These are phyloP conservation scores for Eulemur rufifrons DNA, from an alignment of 2,113 vertebrate species.

Conservation along the genomic window DNA sequence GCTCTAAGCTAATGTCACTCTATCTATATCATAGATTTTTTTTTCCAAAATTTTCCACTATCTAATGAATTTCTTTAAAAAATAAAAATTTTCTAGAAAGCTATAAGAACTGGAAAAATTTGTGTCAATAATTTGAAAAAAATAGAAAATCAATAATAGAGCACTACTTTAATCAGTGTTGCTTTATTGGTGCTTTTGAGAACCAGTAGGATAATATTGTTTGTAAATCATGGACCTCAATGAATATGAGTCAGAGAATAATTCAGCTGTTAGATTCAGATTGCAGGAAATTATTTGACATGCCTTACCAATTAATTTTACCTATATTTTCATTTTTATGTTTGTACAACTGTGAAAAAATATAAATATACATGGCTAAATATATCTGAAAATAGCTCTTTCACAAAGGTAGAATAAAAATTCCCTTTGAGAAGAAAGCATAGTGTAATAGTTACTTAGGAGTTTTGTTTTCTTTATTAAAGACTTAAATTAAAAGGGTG, in stretches of 20 bases:
- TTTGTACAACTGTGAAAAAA: neutral
- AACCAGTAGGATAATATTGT: neutral
- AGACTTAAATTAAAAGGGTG: neutral
- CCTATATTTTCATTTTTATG: neutral
- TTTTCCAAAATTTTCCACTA: no score
- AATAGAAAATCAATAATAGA: neutral
- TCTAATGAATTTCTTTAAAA: no score
- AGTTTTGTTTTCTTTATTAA: neutral
- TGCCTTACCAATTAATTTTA: neutral
- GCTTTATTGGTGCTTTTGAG: neutral
- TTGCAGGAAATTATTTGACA: neutral
- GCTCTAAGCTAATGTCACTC: neutral
- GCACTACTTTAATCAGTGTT: neutral
- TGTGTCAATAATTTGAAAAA: neutral
- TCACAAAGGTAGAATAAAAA: neutral
- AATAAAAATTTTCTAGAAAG: neutral
- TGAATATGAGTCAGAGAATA: neutral
- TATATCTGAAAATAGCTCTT: neutral
- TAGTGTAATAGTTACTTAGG: neutral
- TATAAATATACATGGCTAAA: neutral
- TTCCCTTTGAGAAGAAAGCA: neutral
- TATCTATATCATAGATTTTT: neutral
- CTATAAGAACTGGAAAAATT: neutral
- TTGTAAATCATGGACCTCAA: neutral
- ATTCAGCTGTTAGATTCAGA: neutral